Conservation (phyloP, 2,113 vertebrate species). For the Corythaeola cristata region DNA sequence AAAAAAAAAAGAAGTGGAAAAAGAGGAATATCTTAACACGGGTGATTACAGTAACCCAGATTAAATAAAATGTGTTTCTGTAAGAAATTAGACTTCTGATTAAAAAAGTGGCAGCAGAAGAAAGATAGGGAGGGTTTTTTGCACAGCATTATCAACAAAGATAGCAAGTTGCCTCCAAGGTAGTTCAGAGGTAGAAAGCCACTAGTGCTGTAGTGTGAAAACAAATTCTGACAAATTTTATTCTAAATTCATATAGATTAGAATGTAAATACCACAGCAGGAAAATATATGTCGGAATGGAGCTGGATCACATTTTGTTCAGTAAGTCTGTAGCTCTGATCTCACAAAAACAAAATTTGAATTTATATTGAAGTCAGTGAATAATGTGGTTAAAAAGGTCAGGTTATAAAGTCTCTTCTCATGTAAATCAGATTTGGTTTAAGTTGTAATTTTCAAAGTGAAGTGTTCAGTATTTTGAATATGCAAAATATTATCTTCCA, state of each 20-base stretch:
- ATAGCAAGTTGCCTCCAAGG: neutral
- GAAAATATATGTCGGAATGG: neutral
- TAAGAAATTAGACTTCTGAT: neutral
- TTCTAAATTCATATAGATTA: neutral
- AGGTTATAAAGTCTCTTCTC: neutral
- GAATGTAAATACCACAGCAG: neutral
- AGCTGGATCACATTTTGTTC: neutral
- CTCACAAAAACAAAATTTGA: neutral
- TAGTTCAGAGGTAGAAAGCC: neutral
- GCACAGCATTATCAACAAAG: neutral
- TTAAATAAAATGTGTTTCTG: neutral
- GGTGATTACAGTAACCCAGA: neutral
- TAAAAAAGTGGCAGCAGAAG: neutral
- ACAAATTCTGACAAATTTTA: neutral
- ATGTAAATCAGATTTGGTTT: neutral
- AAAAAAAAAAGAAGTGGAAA: neutral
- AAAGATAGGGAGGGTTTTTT: neutral
- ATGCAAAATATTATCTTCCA: neutral
- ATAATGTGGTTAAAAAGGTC: neutral
- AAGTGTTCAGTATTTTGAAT: neutral
- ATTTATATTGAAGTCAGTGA: neutral
- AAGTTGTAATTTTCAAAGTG: neutral
- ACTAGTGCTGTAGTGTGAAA: neutral
- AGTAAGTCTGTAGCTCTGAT: neutral
- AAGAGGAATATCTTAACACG: neutral